Percentiles rank a stretch among this genome's conserved stretches.
phyloP scores from a whole-genome alignment of 2,113 vertebrate species.

The Myrmecophaga tridactyla region DNA sequence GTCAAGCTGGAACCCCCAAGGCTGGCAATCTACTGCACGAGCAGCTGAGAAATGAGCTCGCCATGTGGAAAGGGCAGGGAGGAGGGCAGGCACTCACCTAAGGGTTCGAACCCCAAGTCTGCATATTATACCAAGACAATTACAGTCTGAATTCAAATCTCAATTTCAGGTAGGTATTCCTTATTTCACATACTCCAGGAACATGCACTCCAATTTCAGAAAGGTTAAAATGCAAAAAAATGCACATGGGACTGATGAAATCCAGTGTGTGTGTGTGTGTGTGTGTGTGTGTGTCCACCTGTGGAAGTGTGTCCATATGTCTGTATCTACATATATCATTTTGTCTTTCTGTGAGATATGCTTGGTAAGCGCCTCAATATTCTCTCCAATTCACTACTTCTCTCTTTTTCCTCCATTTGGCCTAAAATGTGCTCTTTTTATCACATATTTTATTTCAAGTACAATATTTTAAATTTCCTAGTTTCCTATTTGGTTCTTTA shows the following conservation, averaged over 20 bases:
- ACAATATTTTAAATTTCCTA: background rate
- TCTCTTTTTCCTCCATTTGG: background rate
- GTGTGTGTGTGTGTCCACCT: too few relatives aligned
- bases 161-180: too few relatives aligned
- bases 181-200: too few relatives aligned
- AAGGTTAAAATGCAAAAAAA: too few relatives aligned
- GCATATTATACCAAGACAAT: too few relatives aligned
- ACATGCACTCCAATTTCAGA: background rate
- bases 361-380: background rate
- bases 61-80: background rate
- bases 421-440: background rate
- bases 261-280: fast-evolving
- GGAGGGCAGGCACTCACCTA: background rate
- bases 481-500: background rate
- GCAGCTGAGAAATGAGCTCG: background rate
- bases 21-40: background rate
- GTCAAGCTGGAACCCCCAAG: background rate
- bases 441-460: background rate
- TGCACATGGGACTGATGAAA: fast-evolving
- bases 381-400: background rate
- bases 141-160: background rate
- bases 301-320: fast-evolving
- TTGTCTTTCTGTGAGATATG: background rate
- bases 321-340: fast-evolving
- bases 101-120: background rate